These are phyloP conservation scores for Sinelater perroti DNA, from an alignment of 2,888 invertebrate species.

Conservation along the genomic window DNA sequence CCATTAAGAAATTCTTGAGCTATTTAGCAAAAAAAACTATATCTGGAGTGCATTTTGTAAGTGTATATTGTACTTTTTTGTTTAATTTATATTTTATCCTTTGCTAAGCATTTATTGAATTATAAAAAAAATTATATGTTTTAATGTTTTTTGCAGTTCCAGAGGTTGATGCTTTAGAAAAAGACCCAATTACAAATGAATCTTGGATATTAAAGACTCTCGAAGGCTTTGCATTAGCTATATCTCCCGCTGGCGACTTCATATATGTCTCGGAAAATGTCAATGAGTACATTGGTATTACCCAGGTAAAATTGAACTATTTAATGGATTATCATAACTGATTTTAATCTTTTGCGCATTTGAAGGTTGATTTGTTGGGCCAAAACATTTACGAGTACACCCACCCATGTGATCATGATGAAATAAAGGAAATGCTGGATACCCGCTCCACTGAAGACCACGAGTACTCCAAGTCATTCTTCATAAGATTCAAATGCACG, in stretches of 20 bases:
- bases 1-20: too few species aligned
- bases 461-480: slow-evolving; percentile 69
- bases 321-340: neutral
- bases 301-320: slow-evolving; percentile 75
- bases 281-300: slow-evolving; percentile 87
- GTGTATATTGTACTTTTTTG: neutral
- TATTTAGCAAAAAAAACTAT: too few species aligned
- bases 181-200: slow-evolving; percentile 58
- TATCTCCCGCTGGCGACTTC: slow-evolving; percentile 90
- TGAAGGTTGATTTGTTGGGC: slow-evolving; percentile 94
- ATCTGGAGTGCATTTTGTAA: neutral
- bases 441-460: slow-evolving; percentile 59
- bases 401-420: slow-evolving; percentile 95
- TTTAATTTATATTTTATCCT: neutral
- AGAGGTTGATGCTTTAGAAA: slow-evolving; percentile 46
- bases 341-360: slow-evolving; percentile 45
- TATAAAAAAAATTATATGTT: too few species aligned
- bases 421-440: slow-evolving; percentile 73
- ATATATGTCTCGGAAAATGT: slow-evolving; percentile 93
- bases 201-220: slow-evolving; percentile 79
- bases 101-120: neutral
- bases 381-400: slow-evolving; percentile 93
- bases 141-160: slow-evolving; percentile 60
- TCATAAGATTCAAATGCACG: slow-evolving; percentile 91
- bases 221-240: slow-evolving; percentile 89